Evolutionary conservation across 1,140 invertebrate species (phyloP).

Genomic region (Portunus trituberculatus): DNA sequence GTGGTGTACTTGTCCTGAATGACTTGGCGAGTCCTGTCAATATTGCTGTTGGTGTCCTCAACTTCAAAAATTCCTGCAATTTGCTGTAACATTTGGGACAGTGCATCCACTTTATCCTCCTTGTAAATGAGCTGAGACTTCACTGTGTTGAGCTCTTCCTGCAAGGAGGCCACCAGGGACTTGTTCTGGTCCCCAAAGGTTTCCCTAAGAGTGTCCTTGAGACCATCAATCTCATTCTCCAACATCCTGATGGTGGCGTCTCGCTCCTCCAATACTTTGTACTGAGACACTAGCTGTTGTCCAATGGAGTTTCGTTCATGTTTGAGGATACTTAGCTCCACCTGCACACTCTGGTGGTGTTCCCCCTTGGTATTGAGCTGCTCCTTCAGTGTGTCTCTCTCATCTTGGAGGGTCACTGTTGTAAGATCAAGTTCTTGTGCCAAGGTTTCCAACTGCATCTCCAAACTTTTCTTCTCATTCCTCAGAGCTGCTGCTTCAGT

Average conservation of each 20-base stretch:
- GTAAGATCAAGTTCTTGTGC: constrained; percentile 55
- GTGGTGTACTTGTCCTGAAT: constrained; percentile 37
- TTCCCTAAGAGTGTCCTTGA: constrained; percentile 31
- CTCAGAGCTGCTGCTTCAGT: constrained; percentile 64
- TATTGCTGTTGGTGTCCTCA: not conserved
- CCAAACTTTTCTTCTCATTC: constrained; percentile 53
- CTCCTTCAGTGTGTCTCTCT: constrained; percentile 53
- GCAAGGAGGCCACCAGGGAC: not conserved
- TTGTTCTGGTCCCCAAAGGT: not conserved
- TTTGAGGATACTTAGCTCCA: constrained; percentile 35
- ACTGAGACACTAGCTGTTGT: constrained; percentile 60
- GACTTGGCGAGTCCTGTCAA: constrained; percentile 21
- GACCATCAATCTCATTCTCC: constrained; percentile 45
- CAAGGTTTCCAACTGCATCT: constrained; percentile 51
- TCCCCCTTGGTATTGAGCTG: not conserved
- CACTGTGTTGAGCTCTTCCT: constrained; percentile 54
- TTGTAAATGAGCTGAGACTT: constrained; percentile 71
- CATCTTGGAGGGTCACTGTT: constrained; percentile 59
- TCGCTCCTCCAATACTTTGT: constrained; percentile 49
- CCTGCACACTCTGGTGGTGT: constrained; percentile 30
- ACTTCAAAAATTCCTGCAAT: constrained; percentile 57
- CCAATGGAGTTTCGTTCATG: constrained; percentile 64
- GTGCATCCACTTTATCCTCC: constrained; percentile 69
- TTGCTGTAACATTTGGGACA: constrained; percentile 61
- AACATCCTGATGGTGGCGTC: constrained; percentile 51